Evolutionary conservation across 1,140 invertebrate species (phyloP).

Genomic region (Panagrolaimus sp.): DNA sequence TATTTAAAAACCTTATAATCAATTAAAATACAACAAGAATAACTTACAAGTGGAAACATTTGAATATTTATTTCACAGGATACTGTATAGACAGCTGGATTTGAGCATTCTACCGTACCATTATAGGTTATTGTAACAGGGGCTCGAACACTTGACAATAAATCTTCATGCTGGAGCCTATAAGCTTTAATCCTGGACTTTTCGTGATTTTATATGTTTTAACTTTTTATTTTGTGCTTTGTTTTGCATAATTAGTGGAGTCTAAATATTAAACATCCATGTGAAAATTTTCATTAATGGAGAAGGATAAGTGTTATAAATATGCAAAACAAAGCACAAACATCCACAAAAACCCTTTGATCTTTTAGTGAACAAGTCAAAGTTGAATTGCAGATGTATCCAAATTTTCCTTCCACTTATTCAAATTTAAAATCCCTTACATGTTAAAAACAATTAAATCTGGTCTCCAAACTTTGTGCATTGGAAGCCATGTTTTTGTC

Average conservation of each 20-base stretch:
- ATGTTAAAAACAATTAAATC: conserved; percentile 60
- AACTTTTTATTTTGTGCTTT: neutral
- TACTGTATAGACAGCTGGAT: conserved; percentile 51
- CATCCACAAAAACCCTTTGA: too few relatives aligned
- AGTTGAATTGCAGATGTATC: too few relatives aligned
- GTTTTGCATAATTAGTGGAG: neutral
- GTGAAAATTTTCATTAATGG: too few relatives aligned
- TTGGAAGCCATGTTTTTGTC: conserved; percentile 54
- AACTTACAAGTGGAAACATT: conserved; percentile 3
- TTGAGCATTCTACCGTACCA: conserved; percentile 47
- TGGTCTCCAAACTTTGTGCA: conserved; percentile 55
- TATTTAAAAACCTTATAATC: conserved; percentile 30
- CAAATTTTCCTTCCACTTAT: too few relatives aligned
- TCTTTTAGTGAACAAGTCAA: too few relatives aligned
- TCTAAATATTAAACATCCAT: too few relatives aligned
- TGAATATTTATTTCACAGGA: conserved; percentile 51
- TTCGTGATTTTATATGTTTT: conserved; percentile 16
- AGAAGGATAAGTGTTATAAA: too few relatives aligned
- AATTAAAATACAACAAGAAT: neutral
- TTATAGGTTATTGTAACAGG: conserved; percentile 43
- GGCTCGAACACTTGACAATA: conserved; percentile 41
- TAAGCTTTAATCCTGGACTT: conserved; percentile 42
- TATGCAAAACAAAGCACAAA: too few relatives aligned
- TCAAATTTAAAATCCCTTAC: conserved; percentile 37
- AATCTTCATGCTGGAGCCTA: conserved; percentile 51